Conservation (phyloP, 2,797 vertebrate species). For the Gorsachius magnificus region DNA sequence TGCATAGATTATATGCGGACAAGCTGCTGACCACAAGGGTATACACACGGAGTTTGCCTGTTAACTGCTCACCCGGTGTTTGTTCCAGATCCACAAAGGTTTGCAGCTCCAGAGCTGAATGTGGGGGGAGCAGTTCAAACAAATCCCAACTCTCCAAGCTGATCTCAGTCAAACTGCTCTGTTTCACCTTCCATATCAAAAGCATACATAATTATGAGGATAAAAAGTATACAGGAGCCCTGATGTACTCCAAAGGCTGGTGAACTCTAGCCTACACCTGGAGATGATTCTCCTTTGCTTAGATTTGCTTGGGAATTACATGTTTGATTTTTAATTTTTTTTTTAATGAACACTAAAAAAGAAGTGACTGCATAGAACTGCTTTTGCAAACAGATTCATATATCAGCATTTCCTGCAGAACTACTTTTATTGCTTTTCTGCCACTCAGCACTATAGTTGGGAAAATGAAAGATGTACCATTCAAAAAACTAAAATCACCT, state of each 20-base stretch:
- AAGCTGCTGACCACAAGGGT: background rate
- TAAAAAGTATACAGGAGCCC: background rate
- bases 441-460: background rate
- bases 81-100: background rate
- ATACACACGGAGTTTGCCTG: background rate
- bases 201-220: background rate
- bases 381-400: background rate
- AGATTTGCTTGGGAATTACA: background rate
- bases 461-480: background rate
- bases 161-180: background rate
- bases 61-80: background rate
- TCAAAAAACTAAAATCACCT: background rate
- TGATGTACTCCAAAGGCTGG: background rate
- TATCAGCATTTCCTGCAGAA: background rate
- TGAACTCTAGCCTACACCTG: background rate
- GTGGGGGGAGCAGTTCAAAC: background rate
- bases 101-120: background rate
- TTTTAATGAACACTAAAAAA: background rate
- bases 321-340: background rate
- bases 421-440: background rate
- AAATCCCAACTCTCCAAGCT: background rate
- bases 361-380: background rate
- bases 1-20: background rate
- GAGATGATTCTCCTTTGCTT: background rate
- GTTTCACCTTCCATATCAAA: constrained; percentile 8